Evolutionary conservation across 2,888 invertebrate species (phyloP).

Genomic region (Noctuana brunneofusca): DNA sequence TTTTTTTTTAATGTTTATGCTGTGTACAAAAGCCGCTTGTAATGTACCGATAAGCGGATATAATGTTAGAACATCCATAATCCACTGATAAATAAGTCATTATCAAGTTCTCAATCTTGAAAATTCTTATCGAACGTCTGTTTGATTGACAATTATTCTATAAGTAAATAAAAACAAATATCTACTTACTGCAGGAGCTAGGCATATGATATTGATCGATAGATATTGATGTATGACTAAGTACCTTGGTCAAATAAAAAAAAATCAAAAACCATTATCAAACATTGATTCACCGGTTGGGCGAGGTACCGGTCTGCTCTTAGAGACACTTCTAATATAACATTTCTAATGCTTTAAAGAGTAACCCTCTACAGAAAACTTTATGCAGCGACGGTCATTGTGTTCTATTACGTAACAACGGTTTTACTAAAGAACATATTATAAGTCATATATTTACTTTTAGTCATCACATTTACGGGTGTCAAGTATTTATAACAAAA

Average conservation of each 20-base stretch:
- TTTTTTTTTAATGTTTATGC: background rate
- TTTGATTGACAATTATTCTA: constrained; percentile 18
- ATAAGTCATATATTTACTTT: background rate
- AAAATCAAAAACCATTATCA: too few species aligned
- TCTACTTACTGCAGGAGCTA: background rate
- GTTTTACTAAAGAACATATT: background rate
- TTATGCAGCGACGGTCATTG: too few species aligned
- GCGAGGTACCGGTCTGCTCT: too few species aligned
- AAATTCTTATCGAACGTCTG: constrained; percentile 15
- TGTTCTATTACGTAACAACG: too few species aligned
- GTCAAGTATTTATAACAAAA: background rate
- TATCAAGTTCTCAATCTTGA: constrained; percentile 27
- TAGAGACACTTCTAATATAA: too few species aligned
- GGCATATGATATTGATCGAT: constrained; percentile 4
- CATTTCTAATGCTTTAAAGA: too few species aligned
- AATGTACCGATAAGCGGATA: constrained; percentile 18
- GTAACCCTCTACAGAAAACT: too few species aligned
- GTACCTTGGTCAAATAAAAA: background rate
- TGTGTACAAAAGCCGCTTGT: constrained; percentile 15
- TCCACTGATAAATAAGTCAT: constrained; percentile 22
- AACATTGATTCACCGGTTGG: too few species aligned
- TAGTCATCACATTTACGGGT: background rate
- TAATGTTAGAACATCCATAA: constrained; percentile 24
- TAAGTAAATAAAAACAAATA: constrained; percentile 3
- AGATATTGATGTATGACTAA: background rate